Conservation (phyloP, 2,797 vertebrate species). For the Gymnoscopelus microlampas region DNA sequence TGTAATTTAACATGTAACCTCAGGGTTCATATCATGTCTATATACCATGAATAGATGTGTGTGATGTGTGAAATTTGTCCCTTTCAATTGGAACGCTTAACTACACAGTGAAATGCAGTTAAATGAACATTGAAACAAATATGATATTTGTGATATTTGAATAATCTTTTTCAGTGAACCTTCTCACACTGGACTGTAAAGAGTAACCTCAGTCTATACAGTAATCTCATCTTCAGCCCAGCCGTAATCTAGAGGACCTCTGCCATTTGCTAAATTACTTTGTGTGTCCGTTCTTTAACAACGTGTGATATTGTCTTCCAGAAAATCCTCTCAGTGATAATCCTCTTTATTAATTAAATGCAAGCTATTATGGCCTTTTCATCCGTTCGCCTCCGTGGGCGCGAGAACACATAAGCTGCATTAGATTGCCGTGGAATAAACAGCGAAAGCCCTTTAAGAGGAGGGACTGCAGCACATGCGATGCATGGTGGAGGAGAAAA, state of each 20-base stretch:
- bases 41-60: conserved; percentile 36
- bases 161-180: no score
- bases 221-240: not conserved
- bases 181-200: not conserved
- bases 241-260: not conserved
- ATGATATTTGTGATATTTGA: no score
- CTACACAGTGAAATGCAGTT: not conserved
- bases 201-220: not conserved
- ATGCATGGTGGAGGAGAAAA: conserved; percentile 52
- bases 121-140: no score
- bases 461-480: conserved; percentile 63
- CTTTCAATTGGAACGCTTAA: conserved; percentile 17
- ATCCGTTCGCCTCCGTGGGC: conserved; percentile 50
- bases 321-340: conserved; percentile 37
- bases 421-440: conserved; percentile 56
- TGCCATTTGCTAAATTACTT: conserved; percentile 38
- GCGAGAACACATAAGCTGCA: conserved; percentile 18
- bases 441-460: conserved; percentile 79
- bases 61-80: conserved; percentile 21
- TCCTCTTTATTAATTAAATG: conserved; percentile 45
- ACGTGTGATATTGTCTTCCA: conserved; percentile 40
- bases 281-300: not conserved
- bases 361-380: conserved; percentile 46
- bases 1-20: conserved; percentile 77
- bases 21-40: conserved; percentile 53